These are phyloP conservation scores for Lacerta viridis DNA, from an alignment of 2,797 vertebrate species.

Conservation along the genomic window DNA sequence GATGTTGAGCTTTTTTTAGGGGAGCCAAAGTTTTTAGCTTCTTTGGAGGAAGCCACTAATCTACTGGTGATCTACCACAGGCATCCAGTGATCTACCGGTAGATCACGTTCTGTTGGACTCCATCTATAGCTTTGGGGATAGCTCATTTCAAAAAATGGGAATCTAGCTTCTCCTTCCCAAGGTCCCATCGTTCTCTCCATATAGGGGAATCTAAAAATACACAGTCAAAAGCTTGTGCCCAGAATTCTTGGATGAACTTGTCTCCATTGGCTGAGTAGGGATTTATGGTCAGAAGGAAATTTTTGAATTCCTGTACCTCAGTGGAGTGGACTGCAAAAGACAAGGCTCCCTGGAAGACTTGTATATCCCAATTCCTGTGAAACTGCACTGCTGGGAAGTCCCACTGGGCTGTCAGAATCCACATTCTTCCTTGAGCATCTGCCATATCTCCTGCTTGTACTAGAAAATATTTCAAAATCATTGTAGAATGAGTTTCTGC, in stretches of 20 bases:
- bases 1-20: too few relatives aligned
- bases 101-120: too few relatives aligned
- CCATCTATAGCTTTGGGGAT: slow-evolving; percentile 32
- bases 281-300: background rate
- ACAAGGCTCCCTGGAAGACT: slow-evolving; percentile 26
- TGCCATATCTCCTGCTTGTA: background rate
- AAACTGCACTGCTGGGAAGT: slow-evolving; percentile 33
- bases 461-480: slow-evolving; percentile 19
- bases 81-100: too few relatives aligned
- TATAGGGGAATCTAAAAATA: background rate
- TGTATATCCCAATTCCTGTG: background rate
- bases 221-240: slow-evolving; percentile 29
- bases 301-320: slow-evolving; percentile 3
- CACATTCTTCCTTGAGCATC: background rate
- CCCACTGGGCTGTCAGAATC: slow-evolving; percentile 40
- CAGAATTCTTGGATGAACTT: slow-evolving; percentile 21
- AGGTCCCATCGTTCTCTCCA: background rate
- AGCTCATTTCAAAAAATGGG: slow-evolving; percentile 34
- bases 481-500: slow-evolving; percentile 10
- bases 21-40: too few relatives aligned
- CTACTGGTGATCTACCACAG: too few relatives aligned
- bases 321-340: slow-evolving; percentile 21
- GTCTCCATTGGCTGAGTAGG: background rate
- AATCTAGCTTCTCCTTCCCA: slow-evolving; percentile 19
- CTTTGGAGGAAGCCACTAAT: too few relatives aligned